Percentiles rank a stretch among this genome's conserved stretches.
Evolutionary conservation across 2,113 vertebrate species (phyloP).

Genomic region (Alectura lathami): DNA sequence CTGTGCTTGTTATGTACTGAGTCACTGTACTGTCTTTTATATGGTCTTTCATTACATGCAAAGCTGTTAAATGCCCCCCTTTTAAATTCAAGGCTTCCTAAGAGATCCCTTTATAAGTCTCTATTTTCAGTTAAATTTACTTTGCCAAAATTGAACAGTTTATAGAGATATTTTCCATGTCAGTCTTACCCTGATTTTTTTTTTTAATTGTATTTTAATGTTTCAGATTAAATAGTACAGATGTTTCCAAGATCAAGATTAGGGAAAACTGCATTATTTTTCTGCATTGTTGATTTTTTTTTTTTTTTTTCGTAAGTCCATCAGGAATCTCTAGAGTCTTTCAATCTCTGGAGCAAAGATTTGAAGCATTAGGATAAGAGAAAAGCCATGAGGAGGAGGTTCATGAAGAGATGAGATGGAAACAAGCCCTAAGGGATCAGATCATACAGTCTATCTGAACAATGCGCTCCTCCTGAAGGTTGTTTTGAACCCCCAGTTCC

Average conservation of each 20-base stretch:
- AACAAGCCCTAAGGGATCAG: conserved; percentile 27
- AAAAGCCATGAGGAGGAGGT: conserved; percentile 12
- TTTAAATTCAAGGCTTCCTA: background rate
- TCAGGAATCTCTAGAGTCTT: conserved; percentile 25
- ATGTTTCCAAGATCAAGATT: conserved; percentile 61
- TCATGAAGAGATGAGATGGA: conserved; percentile 22
- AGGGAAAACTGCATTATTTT: conserved; percentile 30
- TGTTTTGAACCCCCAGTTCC: background rate
- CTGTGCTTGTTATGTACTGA: background rate
- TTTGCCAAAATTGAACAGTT: conserved; percentile 41
- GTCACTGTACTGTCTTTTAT: background rate
- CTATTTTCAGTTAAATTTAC: conserved; percentile 20
- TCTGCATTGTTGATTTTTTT: conserved; percentile 15
- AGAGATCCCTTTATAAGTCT: background rate
- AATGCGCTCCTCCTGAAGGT: background rate
- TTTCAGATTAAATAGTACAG: conserved; percentile 54
- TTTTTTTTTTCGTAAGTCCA: background rate
- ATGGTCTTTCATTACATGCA: background rate
- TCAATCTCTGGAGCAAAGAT: conserved; percentile 30
- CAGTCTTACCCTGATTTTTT: conserved; percentile 41
- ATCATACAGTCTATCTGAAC: background rate
- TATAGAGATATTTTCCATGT: conserved; percentile 37
- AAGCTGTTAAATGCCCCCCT: background rate
- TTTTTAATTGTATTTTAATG: conserved; percentile 47
- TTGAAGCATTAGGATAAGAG: conserved; percentile 17